These are phyloP conservation scores for Tragelaphus imberbis DNA, from an alignment of 2,113 vertebrate genomes.

Conservation along the genomic window DNA sequence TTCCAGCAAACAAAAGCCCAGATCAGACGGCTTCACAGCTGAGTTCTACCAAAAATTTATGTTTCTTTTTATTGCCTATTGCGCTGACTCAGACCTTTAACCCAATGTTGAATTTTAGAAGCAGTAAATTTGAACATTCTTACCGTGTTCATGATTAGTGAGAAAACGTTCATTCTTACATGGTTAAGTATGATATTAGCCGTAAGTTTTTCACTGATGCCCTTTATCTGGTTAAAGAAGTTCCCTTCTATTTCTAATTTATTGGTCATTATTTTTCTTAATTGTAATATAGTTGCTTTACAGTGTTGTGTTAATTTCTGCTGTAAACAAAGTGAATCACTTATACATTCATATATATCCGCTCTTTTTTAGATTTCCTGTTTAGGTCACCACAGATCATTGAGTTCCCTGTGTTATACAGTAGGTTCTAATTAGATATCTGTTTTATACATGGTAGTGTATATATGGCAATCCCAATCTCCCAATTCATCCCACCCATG, in stretches of 20 bases:
- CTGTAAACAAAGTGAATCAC: not conserved
- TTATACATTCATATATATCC: not conserved
- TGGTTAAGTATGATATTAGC: not conserved
- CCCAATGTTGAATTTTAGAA: not conserved
- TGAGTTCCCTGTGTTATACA: not conserved
- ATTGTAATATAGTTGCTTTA: not conserved
- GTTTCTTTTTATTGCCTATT: not conserved
- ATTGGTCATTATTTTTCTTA: not conserved
- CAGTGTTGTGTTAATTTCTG: not conserved
- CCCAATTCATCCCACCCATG: not conserved
- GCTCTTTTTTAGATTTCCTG: not conserved
- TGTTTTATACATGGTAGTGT: not conserved
- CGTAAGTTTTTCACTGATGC: not conserved
- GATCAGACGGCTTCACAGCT: no score
- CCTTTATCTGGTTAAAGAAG: not conserved
- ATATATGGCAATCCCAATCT: not conserved
- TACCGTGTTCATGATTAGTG: not conserved
- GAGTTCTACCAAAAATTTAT: not conserved
- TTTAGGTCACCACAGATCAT: not conserved
- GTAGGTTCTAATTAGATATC: not conserved
- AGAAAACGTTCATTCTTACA: not conserved
- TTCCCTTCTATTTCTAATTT: not conserved
- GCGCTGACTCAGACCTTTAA: not conserved
- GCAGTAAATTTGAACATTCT: not conserved
- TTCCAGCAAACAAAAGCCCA: no score